A percentile compares a stretch with the other conserved stretches of the same genome.
phyloP scores from a whole-genome alignment of 2,888 invertebrate genomes.

The Didymodactylos carnosus region DNA sequence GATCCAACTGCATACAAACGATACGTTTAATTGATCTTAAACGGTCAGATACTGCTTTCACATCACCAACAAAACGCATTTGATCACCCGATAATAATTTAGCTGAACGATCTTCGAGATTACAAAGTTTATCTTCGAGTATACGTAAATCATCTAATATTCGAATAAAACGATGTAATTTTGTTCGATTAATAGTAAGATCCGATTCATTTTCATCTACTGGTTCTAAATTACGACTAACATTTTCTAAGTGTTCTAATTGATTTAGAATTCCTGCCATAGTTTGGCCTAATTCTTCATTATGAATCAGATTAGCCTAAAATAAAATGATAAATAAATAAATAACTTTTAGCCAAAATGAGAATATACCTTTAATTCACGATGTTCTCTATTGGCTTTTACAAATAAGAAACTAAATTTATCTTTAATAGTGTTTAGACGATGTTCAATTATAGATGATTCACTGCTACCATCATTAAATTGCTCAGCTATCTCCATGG shows the following conservation, averaged over 20 bases:
- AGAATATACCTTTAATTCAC: not conserved
- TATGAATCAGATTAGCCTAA: no score
- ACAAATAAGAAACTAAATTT: not conserved
- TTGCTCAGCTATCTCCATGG: not conserved
- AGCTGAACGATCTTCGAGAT: not conserved
- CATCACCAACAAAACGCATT: not conserved
- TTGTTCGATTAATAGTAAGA: not conserved
- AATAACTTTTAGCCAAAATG: not conserved
- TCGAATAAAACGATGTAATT: not conserved
- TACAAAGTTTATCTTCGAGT: not conserved
- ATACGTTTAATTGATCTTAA: not conserved
- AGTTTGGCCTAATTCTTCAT: no score
- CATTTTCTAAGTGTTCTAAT: not conserved
- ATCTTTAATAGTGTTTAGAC: not conserved
- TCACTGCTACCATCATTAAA: not conserved
- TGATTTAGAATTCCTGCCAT: no score
- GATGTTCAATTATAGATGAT: not conserved
- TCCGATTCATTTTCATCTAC: not conserved
- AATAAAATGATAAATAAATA: not conserved
- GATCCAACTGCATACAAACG: not conserved
- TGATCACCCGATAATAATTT: not conserved
- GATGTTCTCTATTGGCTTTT: not conserved
- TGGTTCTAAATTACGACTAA: not conserved
- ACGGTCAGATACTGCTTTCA: not conserved
- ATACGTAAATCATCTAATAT: not conserved